Evolutionary conservation across 2,888 invertebrate genomes (phyloP).

Genomic region (Andricus quercusramuli): DNA sequence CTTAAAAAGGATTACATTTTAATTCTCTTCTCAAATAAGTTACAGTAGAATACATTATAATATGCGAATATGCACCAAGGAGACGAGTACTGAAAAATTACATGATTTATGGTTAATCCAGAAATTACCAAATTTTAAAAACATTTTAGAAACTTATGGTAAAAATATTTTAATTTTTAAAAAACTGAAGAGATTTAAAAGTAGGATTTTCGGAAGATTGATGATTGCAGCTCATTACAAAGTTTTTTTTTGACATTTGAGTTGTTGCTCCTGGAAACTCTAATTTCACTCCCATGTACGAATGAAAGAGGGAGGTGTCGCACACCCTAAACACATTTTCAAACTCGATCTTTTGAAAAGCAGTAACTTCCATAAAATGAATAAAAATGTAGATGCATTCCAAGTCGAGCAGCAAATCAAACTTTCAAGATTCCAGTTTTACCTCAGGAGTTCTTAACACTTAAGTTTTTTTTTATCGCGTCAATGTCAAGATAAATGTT

Average conservation of each 20-base stretch:
- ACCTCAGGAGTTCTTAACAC: background rate
- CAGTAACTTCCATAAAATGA: background rate
- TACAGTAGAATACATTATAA: no score
- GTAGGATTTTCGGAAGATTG: background rate
- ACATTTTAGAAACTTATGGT: no score
- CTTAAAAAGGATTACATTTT: no score
- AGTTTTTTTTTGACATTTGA: background rate
- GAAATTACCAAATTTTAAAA: no score
- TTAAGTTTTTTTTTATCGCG: background rate
- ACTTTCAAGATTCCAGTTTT: conserved; percentile 11
- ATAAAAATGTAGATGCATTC: background rate
- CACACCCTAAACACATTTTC: no score
- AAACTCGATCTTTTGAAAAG: background rate
- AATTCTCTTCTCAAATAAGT: no score
- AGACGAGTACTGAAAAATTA: no score
- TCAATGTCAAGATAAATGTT: background rate
- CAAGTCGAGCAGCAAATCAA: background rate
- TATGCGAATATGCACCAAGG: no score
- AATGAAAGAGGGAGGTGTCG: no score
- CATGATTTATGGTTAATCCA: no score
- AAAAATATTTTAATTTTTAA: no score
- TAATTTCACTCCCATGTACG: background rate
- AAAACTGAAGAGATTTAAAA: no score
- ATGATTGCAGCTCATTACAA: background rate
- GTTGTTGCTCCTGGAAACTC: background rate